These are phyloP conservation scores for Zalophus californianus DNA, from an alignment of 2,797 vertebrate genomes.

Conservation along the genomic window DNA sequence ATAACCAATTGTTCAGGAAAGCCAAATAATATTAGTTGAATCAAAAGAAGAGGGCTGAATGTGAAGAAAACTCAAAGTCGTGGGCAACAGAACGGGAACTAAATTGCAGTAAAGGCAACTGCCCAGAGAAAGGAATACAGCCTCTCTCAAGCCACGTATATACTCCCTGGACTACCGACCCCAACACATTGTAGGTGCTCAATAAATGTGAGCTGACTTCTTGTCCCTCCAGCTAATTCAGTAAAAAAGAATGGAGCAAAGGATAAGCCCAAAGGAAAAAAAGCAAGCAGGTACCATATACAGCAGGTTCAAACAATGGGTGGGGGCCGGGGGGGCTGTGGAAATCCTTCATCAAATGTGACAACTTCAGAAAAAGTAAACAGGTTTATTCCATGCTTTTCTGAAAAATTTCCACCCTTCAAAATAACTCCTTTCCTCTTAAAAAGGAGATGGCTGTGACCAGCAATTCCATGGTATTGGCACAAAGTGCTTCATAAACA, in stretches of 20 bases:
- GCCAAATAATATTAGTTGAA: constrained; percentile 45
- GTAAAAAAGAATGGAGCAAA: neutral
- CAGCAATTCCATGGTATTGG: neutral
- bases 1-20: constrained; percentile 57
- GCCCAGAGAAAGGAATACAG: neutral
- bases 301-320: neutral
- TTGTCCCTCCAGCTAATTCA: neutral
- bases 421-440: constrained; percentile 13
- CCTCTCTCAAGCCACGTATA: neutral
- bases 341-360: neutral
- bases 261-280: neutral
- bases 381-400: neutral
- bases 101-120: neutral
- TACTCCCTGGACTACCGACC: neutral
- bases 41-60: constrained; percentile 56
- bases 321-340: too few relatives aligned
- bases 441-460: neutral
- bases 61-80: constrained; percentile 33
- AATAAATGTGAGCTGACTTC: neutral
- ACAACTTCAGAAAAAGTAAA: constrained; percentile 6
- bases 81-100: neutral
- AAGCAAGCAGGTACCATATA: neutral
- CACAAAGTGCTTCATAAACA: constrained; percentile 18
- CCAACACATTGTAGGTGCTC: neutral
- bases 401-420: constrained; percentile 5